phyloP scores from a whole-genome alignment of 2,113 vertebrate species.

The Hoplias malabaricus region DNA sequence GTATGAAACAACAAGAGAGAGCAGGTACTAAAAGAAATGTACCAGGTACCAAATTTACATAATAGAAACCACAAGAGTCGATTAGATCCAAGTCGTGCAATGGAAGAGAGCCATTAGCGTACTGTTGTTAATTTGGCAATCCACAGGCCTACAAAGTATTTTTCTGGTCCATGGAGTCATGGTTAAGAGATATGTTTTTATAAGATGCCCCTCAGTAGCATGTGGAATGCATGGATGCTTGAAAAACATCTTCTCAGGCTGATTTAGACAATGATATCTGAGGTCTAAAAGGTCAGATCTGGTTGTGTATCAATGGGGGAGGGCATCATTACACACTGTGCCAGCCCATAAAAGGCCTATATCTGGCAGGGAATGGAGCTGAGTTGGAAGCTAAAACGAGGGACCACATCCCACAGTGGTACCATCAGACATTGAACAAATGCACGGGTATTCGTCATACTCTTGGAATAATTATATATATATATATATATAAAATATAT shows the following conservation, averaged over 20 bases:
- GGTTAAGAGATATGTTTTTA: conserved; percentile 8
- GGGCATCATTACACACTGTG: not conserved
- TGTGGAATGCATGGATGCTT: conserved; percentile 43
- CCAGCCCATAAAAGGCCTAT: not conserved
- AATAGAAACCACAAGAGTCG: no score
- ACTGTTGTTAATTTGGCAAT: not conserved
- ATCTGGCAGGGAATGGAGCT: not conserved
- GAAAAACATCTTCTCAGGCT: conserved; percentile 35
- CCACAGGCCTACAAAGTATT: not conserved
- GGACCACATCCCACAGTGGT: not conserved
- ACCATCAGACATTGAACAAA: not conserved
- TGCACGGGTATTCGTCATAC: not conserved
- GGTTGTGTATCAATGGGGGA: conserved; percentile 11
- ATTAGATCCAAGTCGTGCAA: no score
- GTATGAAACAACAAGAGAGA: no score
- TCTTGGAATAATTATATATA: no score
- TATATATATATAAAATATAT: no score
- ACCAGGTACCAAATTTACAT: no score
- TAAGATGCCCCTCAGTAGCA: conserved; percentile 12
- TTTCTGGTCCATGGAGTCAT: not conserved
- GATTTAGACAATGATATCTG: conserved; percentile 50
- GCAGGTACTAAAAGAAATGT: no score
- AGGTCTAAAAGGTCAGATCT: conserved; percentile 42
- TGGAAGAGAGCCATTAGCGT: no score
- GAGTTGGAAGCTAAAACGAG: not conserved